Base-by-base conservation (phyloP, 1,140 invertebrate genomes). In the Meloidogyne floridensis region DNA sequence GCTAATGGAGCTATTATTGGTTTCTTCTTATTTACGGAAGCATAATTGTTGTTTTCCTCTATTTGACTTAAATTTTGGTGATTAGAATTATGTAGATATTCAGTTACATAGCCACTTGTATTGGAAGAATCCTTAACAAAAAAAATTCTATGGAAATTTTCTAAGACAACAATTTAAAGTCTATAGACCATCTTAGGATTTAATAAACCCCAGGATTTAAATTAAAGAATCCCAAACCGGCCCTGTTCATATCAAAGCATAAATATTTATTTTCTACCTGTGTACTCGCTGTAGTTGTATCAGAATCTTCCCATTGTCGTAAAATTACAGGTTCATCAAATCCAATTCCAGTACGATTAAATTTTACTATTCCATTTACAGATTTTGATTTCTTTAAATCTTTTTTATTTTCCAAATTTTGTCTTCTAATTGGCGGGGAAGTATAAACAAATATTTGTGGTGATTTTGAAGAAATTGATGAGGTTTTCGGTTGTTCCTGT, bases 321-420 rank as follows among this genome's bases (percentile, higher is more conserved):
- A 79, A 47, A 47, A 79, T 79, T 4, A 79, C 59, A 69, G 77
- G 77, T 47, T 79, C 77, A 13, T 71, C 65, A 18, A 71, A 53
- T 53, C 77, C 72, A 18, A 51, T 69, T 20, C 65, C 20, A 9
- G 42, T 79, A 0, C 65, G 56, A 47, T 79, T 79, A 72, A 79
- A 79, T 20, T 42, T 54, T 10, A 79, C 20, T 51, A 65, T n/a
- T 7, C 59, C 65, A 11, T 51, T 79, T 42, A 13, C 0, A 15
- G 72, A 47, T 5, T 32, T 8, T 71, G 65, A 7, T 51, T 79
- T 65, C 20, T 4, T 72, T 7, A 18, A 53, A n/a, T 15, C 20
- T 10, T 65, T 53, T 0, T n/a, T 47, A 53, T 71, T 72, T 72
- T 11, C 20, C 3, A 70, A 11, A 56, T 75, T 75, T 9, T 32